Percentiles rank a stretch among this genome's conserved stretches.
Conservation (phyloP, 2,888 invertebrate genomes). For the Rutpela maculata region DNA sequence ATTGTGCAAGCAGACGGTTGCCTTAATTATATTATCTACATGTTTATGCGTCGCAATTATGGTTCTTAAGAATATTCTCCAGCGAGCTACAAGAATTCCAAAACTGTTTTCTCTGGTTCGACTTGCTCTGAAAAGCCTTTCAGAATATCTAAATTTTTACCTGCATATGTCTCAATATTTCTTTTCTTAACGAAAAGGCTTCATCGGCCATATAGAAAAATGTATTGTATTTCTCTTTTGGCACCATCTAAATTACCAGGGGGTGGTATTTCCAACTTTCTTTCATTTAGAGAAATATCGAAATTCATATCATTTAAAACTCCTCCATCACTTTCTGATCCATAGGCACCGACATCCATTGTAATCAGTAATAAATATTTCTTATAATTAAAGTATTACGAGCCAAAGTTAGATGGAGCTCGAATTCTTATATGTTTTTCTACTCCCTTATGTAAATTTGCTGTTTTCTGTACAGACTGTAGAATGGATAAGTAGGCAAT, state of each 20-base stretch:
- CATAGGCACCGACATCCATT: conserved; percentile 31
- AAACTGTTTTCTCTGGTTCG: conserved; percentile 5
- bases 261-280: conserved; percentile 15
- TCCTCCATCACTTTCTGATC: conserved; percentile 29
- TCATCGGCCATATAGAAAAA: conserved; percentile 39
- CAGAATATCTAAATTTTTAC: conserved; percentile 23
- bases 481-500: too few species aligned
- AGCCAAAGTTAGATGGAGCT: conserved; percentile 15
- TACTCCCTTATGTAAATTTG: too few species aligned
- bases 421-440: conserved; percentile 32
- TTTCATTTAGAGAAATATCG: conserved; percentile 10
- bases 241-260: background rate
- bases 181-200: conserved; percentile 26
- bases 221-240: conserved; percentile 24
- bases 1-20: too few species aligned
- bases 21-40: too few species aligned
- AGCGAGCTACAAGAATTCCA: conserved; percentile 2
- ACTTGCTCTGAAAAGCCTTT: background rate
- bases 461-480: too few species aligned
- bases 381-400: conserved; percentile 31
- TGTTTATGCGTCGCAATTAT: too few species aligned
- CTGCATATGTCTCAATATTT: too few species aligned
- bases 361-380: conserved; percentile 28
- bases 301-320: conserved; percentile 25
- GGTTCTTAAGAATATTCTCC: background rate